A percentile compares a stretch with the other conserved stretches of the same genome.
phyloP scores from a whole-genome alignment of 2,888 invertebrate genomes.

The Euzophera pinguis region DNA sequence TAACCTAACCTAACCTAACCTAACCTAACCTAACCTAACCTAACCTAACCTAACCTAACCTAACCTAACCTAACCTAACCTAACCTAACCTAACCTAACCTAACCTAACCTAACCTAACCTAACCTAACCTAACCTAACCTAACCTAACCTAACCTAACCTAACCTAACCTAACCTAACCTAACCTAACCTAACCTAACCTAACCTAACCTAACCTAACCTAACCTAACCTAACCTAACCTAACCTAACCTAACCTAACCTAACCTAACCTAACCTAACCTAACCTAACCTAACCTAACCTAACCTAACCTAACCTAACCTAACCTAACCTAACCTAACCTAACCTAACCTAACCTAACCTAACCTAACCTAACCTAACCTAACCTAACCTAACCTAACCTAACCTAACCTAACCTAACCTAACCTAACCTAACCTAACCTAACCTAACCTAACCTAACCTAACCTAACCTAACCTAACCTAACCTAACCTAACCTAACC shows the following conservation, averaged over 20 bases:
- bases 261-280: constrained; percentile 21
- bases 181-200: constrained; percentile 20
- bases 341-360: constrained; percentile 22
- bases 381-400: constrained; percentile 15
- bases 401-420: constrained; percentile 12
- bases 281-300: constrained; percentile 22
- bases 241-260: constrained; percentile 20
- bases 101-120: no score
- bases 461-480: constrained; percentile 23
- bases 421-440: constrained; percentile 15
- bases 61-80: no score
- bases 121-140: no score
- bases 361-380: constrained; percentile 17
- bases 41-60: no score
- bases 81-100: no score
- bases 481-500: constrained; percentile 23
- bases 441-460: constrained; percentile 16
- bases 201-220: constrained; percentile 15
- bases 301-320: constrained; percentile 21
- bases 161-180: constrained; percentile 20
- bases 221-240: constrained; percentile 9
- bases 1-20: no score
- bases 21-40: no score
- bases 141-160: constrained; percentile 13
- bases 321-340: constrained; percentile 22